A percentile compares a stretch with the other conserved stretches of the same genome.
phyloP scores from a whole-genome alignment of 2,888 invertebrate species.

The Hyposoter didymator region DNA sequence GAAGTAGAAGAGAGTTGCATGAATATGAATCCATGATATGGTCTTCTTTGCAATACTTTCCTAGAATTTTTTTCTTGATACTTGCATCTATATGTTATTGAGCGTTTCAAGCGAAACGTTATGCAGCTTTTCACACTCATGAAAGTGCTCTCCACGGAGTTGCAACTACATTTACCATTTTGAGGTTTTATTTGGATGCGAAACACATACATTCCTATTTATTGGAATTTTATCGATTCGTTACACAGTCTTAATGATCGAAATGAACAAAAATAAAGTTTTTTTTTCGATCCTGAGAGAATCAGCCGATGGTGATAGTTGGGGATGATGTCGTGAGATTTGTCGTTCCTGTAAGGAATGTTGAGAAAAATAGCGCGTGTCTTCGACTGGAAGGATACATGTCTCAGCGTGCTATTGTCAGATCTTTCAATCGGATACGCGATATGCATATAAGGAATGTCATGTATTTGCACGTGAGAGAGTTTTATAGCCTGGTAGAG shows the following conservation, averaged over 20 bases:
- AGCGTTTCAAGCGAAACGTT: background rate
- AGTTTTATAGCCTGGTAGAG: slow-evolving; percentile 18
- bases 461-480: background rate
- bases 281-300: background rate
- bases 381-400: slow-evolving; percentile 28
- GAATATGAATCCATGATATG: background rate
- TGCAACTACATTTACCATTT: no score
- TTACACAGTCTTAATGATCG: background rate
- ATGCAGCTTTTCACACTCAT: background rate
- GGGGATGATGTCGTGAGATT: background rate
- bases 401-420: slow-evolving; percentile 24
- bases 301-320: background rate
- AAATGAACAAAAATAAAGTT: background rate
- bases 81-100: background rate
- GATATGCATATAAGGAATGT: background rate
- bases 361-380: slow-evolving; percentile 3
- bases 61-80: background rate
- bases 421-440: slow-evolving; percentile 36
- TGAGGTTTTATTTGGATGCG: no score
- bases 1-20: background rate
- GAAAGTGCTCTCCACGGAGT: background rate
- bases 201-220: no score
- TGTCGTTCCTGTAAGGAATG: slow-evolving; percentile 2
- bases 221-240: no score
- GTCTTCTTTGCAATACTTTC: background rate